Evolutionary conservation across 2,888 invertebrate species (phyloP).

Genomic region (Rutpela maculata): DNA sequence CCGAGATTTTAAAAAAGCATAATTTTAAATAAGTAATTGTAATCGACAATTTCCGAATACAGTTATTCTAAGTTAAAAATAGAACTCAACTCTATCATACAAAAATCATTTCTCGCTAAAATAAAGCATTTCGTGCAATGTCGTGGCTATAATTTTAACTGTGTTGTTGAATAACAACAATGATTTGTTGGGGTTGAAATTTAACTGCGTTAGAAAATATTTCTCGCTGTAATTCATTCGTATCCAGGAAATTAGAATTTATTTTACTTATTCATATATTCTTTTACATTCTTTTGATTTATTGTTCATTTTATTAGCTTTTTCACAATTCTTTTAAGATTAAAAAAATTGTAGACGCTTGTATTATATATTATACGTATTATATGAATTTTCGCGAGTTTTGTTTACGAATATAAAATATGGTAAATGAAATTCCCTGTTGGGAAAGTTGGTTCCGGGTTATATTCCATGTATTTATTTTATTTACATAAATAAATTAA

Average conservation of each 20-base stretch:
- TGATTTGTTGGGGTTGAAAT: conserved; percentile 56
- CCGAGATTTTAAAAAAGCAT: too few species aligned
- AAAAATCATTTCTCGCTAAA: conserved; percentile 48
- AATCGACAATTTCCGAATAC: background rate
- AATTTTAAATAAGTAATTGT: too few species aligned
- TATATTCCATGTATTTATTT: background rate
- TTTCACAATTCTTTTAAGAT: conserved; percentile 59
- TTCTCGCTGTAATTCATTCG: conserved; percentile 65
- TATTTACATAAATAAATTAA: too few species aligned
- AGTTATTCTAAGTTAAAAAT: conserved; percentile 9
- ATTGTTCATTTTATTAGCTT: conserved; percentile 65
- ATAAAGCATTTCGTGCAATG: conserved; percentile 54
- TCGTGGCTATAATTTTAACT: conserved; percentile 54
- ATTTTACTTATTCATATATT: conserved; percentile 62
- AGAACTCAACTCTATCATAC: conserved; percentile 16
- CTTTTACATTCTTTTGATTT: conserved; percentile 62
- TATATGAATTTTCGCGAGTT: conserved; percentile 17
- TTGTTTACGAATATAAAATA: background rate
- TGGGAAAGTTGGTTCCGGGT: background rate
- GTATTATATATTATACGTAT: conserved; percentile 16
- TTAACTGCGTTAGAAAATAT: conserved; percentile 66
- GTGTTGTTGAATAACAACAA: conserved; percentile 46
- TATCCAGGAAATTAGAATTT: conserved; percentile 67
- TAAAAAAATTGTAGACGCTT: conserved; percentile 47
- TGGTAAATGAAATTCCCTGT: background rate